Evolutionary conservation across 2,888 invertebrate species (phyloP), one percentile per base, ranked within the genome.

Genomic region (Encarsia formosa): DNA sequence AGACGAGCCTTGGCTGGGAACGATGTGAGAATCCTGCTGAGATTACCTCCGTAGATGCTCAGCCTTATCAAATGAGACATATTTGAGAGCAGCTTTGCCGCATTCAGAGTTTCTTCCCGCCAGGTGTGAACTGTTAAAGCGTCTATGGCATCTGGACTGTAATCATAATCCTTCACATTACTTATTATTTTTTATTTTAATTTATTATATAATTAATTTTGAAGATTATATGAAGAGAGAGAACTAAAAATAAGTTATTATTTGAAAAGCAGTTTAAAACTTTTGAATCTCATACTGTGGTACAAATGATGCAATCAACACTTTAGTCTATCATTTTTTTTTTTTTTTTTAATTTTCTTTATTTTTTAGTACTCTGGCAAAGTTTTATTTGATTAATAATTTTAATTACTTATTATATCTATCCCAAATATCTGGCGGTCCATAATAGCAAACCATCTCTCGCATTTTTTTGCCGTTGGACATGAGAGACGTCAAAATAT

Each of bases 11-110:
- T 55, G 5, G 47, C 20, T 2, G 70, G 64, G 56, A 69, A 68
- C 4, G 66, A 31, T 4, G 58, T 59, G 11, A 56, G 38, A 4
- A 74, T 54, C 47, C 51, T 59, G 8, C 61, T 65, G 24, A 74
- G 56, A 42, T 67, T 69, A 26, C 72, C 63, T 9, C 63, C 60
- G 2, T 54, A 37, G 3, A 74, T 62, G 1, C 57, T 60, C 5
- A 74, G 59, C 20, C 61, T 65, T 45, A 54, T 61, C 8, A 71
- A 49, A 1, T 53, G 52, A 3, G 67, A 52, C 51, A 71, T 69
- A 51, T 61, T 62, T 2, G 37, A 52, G 6, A 70, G 49, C 38
- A 66, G 40, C 5, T 52, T 41, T 3, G 56, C 53, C 1, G 71
- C 67, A 53, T 73, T 63, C 40, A 74, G 63, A 4, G 45, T 59